Base-by-base conservation (phyloP, 2,797 vertebrate species). In the Arrhamphus sclerolepis region DNA sequence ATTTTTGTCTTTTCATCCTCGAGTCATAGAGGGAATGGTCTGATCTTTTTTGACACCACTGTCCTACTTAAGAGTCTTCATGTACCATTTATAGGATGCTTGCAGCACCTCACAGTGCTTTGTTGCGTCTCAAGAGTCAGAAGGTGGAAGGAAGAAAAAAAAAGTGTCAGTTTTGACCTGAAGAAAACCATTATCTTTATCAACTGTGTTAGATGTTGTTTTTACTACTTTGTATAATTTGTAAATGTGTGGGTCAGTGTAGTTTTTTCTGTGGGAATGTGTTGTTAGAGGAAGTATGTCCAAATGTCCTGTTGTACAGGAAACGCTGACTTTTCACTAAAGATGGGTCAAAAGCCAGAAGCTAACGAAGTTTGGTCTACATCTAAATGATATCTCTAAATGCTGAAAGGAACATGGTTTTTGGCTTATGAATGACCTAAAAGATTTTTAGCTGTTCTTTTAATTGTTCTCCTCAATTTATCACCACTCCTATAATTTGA, bases 21-120 rank as follows among this genome's bases (percentile, higher is more conserved):
- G 47, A 75, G 56, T 78, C 77, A 65, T 59, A n/a, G 19, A 63
- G 55, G 46, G 43, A 63, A 56, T 46, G 67, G 55, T 66, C 62
- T 79, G 58, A 86, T 85, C 64, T 67, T 66, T 78, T 76, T 69
- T 76, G 85, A 90, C 75, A 76, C 43, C 14, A 24, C 64, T 81
- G 83, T 83, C 82, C 86, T 85, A 87, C 82, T 86, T 87, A 19
- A 20, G 19, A 59, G 51, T 46, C 29, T 71, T 71, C 58, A 62
- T 58, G 28, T 57, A 61, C 67, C 59, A 63, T 82, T 80, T 73
- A 62, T 73, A 69, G 61, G 59, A 55, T 21, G 56, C 24, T 57
- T 41, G 18, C 31, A 62, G 65, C 66, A 60, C 69, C 68, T 54
- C 48, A 9, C 10, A 10, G 44, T 49, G 46, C 54, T 66, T 39